These are phyloP conservation scores for Cacoxenus indagator DNA, from an alignment of 2,888 invertebrate species.

Conservation along the genomic window DNA sequence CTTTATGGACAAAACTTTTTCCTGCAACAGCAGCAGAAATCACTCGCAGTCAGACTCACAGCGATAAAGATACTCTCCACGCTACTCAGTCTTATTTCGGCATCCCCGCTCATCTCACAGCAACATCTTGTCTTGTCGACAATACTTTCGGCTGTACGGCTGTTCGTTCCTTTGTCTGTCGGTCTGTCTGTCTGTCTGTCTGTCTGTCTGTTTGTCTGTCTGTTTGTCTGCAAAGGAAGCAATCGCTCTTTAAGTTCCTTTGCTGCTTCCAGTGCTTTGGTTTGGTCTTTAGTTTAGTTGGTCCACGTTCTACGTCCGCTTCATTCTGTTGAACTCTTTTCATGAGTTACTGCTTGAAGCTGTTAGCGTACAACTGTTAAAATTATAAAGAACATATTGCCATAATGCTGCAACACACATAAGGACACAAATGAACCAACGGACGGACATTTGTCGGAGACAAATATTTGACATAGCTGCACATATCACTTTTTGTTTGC, in stretches of 20 bases:
- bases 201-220: background rate
- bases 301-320: background rate
- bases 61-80: background rate
- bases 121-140: background rate
- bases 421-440: background rate
- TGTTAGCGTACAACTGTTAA: slow-evolving; percentile 23
- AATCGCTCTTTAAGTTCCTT: slow-evolving; percentile 2
- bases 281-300: background rate
- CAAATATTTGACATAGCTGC: slow-evolving; percentile 19
- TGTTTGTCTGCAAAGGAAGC: slow-evolving; percentile 2
- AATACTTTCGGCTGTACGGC: background rate
- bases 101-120: background rate
- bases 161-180: background rate
- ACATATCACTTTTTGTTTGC: slow-evolving; percentile 4
- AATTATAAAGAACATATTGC: slow-evolving; percentile 17
- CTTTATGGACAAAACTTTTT: slow-evolving; percentile 38
- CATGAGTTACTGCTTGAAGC: slow-evolving; percentile 1
- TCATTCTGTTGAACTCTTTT: background rate
- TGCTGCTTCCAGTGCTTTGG: background rate
- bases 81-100: background rate
- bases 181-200: background rate
- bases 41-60: background rate
- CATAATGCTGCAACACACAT: background rate
- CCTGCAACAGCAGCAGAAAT: background rate
- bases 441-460: background rate